Conservation (phyloP, 2,113 vertebrate genomes). For the Aptenodytes patagonicus region DNA sequence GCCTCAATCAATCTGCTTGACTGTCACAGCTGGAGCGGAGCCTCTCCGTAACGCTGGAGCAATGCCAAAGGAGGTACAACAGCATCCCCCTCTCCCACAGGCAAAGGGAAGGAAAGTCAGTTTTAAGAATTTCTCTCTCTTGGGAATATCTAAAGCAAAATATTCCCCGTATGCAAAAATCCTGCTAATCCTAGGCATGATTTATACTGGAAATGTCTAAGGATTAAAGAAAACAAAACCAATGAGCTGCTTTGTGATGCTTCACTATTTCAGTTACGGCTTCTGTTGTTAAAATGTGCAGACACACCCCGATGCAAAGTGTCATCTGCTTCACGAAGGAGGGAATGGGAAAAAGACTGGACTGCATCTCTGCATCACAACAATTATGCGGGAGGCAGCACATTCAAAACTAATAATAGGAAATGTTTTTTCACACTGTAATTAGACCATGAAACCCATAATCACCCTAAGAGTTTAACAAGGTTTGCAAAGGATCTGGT, state of each 20-base stretch:
- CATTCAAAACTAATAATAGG: background rate
- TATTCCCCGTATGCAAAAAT: background rate
- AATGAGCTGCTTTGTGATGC: background rate
- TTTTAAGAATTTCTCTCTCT: background rate
- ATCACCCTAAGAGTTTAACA: background rate
- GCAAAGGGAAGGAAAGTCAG: background rate
- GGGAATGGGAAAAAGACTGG: background rate
- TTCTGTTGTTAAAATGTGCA: background rate
- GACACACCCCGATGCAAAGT: fast-evolving
- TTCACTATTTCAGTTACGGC: background rate
- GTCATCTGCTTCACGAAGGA: background rate
- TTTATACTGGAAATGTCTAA: background rate
- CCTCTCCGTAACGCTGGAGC: fast-evolving
- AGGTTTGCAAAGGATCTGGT: background rate
- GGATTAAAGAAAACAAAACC: background rate
- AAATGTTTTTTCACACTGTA: background rate
- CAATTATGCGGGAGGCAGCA: background rate
- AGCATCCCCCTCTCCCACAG: background rate
- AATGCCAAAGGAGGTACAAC: background rate
- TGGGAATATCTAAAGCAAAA: background rate
- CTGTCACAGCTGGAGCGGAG: background rate
- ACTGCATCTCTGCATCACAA: background rate
- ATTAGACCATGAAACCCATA: background rate
- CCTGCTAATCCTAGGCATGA: background rate
- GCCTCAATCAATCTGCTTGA: background rate